Conservation (phyloP, 2,797 vertebrate genomes). For the Coreius guichenoti region DNA sequence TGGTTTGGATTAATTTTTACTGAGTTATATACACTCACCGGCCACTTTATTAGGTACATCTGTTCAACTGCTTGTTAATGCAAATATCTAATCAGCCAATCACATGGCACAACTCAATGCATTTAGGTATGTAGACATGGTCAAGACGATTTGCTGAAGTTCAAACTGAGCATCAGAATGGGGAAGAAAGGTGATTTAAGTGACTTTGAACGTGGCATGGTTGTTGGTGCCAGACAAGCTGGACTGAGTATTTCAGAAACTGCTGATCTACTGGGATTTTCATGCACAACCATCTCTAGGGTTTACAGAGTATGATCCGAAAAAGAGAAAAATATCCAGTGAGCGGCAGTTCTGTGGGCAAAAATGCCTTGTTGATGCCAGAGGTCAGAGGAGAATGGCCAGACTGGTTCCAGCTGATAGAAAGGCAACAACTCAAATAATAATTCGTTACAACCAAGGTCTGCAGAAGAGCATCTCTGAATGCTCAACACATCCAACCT, state of each 20-base stretch:
- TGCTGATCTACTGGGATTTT: not conserved
- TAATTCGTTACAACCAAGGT: too few species aligned
- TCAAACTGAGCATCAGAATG: not conserved
- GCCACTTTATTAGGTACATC: too few species aligned
- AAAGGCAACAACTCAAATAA: too few species aligned
- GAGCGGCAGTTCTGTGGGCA: conserved; percentile 23
- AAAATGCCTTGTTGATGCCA: conserved; percentile 49
- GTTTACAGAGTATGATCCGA: not conserved
- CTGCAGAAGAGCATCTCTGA: too few species aligned
- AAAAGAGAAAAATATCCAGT: conserved; percentile 3
- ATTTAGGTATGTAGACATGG: not conserved
- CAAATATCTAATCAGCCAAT: not conserved
- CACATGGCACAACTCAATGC: too few species aligned
- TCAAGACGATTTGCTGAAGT: not conserved
- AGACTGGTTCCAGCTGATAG: too few species aligned
- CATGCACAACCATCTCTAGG: not conserved
- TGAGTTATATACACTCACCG: too few species aligned
- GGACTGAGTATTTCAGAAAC: not conserved
- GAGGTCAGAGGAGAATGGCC: conserved; percentile 44
- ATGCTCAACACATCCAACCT: too few species aligned
- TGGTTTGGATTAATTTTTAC: too few species aligned
- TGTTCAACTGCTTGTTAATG: too few species aligned
- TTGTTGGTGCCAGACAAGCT: not conserved
- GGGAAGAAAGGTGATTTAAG: not conserved
- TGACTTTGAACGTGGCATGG: not conserved